Evolutionary conservation across 2,888 invertebrate species (phyloP), one percentile per base, ranked within the genome.

Genomic region (Chrysotoxum bicinctum): DNA sequence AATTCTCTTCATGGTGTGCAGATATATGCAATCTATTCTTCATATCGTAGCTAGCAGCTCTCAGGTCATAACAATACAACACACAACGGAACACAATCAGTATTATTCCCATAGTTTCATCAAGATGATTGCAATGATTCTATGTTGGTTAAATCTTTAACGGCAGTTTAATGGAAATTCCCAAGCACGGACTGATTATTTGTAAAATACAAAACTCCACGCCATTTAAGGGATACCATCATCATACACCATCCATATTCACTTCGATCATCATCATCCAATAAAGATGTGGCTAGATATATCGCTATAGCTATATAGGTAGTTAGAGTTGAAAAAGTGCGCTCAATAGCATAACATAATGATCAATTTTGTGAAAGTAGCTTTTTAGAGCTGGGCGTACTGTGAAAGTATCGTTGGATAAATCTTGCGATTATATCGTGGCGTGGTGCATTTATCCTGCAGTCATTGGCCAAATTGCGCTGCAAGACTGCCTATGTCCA

Each of bases 341-440:
- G 52, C 66, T 54, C 52, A 37, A 74, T 58, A 50, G 66, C 66
- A 54, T 45, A 40, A 45, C 66, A 56, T 56, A 30, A 64, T 70
- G 76, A 70, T 70, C 40, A 76, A 76, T 70, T 81, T 81, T 64
- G 81, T 77, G 76, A 81, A 81, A 81, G 76, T 76, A 76, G 40
- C 54, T 54, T 69, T 75, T 48, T 9, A 62, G 45, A 64, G 64
- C 37, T 69, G 77, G 32, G 54, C 62, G 62, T n/a, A 43, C 74
- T 74, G 64, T 64, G 52, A 73, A 78, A 66, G 64, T 72, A 69
- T 75, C 26, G 64, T 35, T 40, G 56, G 56, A 70, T 76, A 16
- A 56, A 70, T 64, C 43, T 66, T 66, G 7, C 70, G 70, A 81
- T 77, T 37, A 23, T 66, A 72, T 58, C 48, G 21, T 40, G 37